Conservation (phyloP, 2,888 invertebrate species). For the Adelognathus sp. region DNA sequence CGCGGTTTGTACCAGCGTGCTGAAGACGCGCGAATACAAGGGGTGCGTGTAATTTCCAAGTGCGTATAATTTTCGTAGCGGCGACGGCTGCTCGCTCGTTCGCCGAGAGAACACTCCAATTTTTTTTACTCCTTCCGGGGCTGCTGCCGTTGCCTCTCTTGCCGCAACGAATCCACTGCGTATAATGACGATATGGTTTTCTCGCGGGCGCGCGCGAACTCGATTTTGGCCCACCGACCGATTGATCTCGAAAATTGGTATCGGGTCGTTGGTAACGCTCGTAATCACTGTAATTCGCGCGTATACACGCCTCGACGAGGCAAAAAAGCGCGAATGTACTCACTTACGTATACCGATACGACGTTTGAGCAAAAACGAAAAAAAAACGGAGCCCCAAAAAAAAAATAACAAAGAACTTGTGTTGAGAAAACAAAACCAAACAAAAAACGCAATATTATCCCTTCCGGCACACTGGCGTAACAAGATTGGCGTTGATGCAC, state of each 20-base stretch:
- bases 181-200: background rate
- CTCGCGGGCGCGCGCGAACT: background rate
- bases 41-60: constrained; percentile 47
- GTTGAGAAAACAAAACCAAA: background rate
- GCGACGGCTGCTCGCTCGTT: constrained; percentile 18
- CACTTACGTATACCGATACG: background rate
- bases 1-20: background rate
- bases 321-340: constrained; percentile 7
- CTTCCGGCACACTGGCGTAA: constrained; percentile 16
- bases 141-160: background rate
- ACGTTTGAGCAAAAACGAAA: background rate
- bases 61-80: constrained; percentile 44
- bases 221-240: constrained; percentile 43
- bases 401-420: background rate
- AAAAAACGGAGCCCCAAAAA: no score
- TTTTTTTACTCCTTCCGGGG: constrained; percentile 30
- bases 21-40: constrained; percentile 9
- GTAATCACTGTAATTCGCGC: constrained; percentile 56
- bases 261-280: constrained; percentile 29
- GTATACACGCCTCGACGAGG: constrained; percentile 41
- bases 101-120: constrained; percentile 16
- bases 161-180: background rate
- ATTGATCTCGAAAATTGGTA: constrained; percentile 51
- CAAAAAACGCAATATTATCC: constrained; percentile 7
- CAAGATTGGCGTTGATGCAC: background rate